Evolutionary conservation across 1,140 invertebrate species (phyloP).

Genomic region (Potamilus streckersoni): DNA sequence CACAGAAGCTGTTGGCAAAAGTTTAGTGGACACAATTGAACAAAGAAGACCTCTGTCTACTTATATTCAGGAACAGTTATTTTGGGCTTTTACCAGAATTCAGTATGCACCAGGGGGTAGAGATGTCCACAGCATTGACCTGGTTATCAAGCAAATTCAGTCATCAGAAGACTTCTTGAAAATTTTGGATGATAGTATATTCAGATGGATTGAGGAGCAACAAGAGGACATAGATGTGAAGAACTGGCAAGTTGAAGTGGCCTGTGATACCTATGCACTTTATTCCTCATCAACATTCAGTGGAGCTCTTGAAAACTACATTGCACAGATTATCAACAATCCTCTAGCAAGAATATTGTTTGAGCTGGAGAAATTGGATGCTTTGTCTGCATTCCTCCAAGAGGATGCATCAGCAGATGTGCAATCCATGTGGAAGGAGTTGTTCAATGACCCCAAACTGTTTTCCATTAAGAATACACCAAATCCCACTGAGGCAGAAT

Average conservation of each 20-base stretch:
- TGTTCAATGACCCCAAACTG: not conserved
- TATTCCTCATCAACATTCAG: slow-evolving; percentile 6
- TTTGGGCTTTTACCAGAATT: slow-evolving; percentile 48
- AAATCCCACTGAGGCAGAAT: slow-evolving; percentile 14
- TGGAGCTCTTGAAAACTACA: slow-evolving; percentile 18
- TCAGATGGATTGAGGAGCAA: not conserved
- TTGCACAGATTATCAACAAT: not conserved
- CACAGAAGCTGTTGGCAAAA: slow-evolving; percentile 6
- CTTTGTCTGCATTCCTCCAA: slow-evolving; percentile 15
- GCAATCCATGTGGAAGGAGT: not conserved
- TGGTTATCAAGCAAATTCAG: slow-evolving; percentile 20
- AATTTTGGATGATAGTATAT: slow-evolving; percentile 25
- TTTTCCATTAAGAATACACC: slow-evolving; percentile 10
- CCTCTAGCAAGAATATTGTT: slow-evolving; percentile 20
- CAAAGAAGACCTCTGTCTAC: slow-evolving; percentile 20
- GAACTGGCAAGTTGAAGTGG: slow-evolving; percentile 20
- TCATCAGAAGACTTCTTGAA: slow-evolving; percentile 16
- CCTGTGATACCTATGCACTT: slow-evolving; percentile 12
- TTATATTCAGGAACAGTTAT: slow-evolving; percentile 28
- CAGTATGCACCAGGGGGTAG: slow-evolving; percentile 28
- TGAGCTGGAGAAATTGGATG: slow-evolving; percentile 10
- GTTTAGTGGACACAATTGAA: slow-evolving; percentile 24
- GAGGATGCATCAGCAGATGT: not conserved
- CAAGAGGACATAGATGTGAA: not conserved
- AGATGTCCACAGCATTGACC: slow-evolving; percentile 24